Conservation (phyloP, 1,140 invertebrate genomes). For the Papilio xuthus region DNA sequence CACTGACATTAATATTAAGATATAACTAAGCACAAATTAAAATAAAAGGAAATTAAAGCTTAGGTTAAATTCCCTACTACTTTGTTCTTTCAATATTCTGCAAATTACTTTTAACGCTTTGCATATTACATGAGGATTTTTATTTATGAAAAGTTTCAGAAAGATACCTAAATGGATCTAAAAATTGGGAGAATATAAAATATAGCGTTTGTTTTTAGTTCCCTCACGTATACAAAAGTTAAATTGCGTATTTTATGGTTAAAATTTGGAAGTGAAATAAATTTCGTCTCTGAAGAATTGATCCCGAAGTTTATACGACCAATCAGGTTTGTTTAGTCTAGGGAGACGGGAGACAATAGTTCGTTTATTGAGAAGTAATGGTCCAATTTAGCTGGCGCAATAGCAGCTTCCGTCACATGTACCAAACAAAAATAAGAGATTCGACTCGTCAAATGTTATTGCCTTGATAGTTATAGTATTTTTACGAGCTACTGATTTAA, state of each 20-base stretch:
- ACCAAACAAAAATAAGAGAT: slow-evolving; percentile 25
- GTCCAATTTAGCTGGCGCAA: slow-evolving; percentile 35
- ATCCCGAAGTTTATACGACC: slow-evolving; percentile 25
- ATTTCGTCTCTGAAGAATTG: neutral
- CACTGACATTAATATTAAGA: too few relatives aligned
- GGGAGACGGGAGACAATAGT: slow-evolving; percentile 29
- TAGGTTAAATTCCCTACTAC: neutral
- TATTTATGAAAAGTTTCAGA: neutral
- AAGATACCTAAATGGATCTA: neutral
- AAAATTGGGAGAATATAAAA: neutral
- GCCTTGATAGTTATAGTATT: neutral
- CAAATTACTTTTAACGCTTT: neutral
- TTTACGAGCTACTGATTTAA: neutral
- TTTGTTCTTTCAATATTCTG: neutral
- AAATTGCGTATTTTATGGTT: slow-evolving; percentile 11
- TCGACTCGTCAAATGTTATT: slow-evolving; percentile 17
- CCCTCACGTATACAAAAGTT: neutral
- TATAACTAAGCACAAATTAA: too few relatives aligned
- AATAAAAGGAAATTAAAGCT: too few relatives aligned
- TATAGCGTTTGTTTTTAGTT: neutral
- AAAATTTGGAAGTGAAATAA: slow-evolving; percentile 4
- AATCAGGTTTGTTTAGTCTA: slow-evolving; percentile 22
- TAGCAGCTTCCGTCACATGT: slow-evolving; percentile 37
- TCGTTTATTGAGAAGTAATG: slow-evolving; percentile 34
- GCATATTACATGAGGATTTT: neutral